A percentile compares a stretch with the other conserved stretches of the same genome.
Conservation (phyloP, 2,888 invertebrate species). For the Gisinianus flammeolus region DNA sequence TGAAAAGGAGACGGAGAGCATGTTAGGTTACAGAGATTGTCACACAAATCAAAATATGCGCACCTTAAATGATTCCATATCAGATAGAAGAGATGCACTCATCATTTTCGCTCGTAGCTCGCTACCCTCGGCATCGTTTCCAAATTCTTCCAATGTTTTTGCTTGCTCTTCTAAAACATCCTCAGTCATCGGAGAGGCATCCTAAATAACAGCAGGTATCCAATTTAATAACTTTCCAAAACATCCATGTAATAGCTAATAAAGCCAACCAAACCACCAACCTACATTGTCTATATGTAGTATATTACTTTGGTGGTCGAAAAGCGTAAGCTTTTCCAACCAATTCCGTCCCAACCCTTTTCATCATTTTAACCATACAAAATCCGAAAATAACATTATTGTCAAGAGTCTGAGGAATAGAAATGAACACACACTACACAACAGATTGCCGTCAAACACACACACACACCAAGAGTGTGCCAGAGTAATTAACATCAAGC, state of each 20-base stretch:
- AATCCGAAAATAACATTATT: background rate
- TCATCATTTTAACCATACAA: background rate
- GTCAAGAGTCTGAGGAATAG: background rate
- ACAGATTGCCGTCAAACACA: too few species aligned
- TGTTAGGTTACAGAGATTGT: too few species aligned
- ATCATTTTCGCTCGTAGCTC: conserved; percentile 90
- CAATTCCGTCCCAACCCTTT: background rate
- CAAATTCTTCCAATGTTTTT: conserved; percentile 84
- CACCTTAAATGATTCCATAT: conserved; percentile 98
- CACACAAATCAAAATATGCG: background rate
- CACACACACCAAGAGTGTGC: too few species aligned
- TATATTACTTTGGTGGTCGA: too few species aligned
- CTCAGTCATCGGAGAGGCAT: conserved; percentile 95
- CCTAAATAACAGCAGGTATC: conserved; percentile 65
- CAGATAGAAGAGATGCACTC: conserved; percentile 91
- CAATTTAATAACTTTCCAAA: conserved; percentile 20
- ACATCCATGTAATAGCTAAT: conserved; percentile 10
- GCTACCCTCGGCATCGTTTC: conserved; percentile 81
- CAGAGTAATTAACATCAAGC: background rate
- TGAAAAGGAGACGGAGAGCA: too few species aligned
- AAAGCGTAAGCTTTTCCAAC: background rate
- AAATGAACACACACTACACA: background rate
- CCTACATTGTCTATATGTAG: background rate
- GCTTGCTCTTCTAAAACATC: conserved; percentile 83
- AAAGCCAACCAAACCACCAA: background rate